A percentile compares a stretch with the other conserved stretches of the same genome.
phyloP scores from a whole-genome alignment of 2,888 invertebrate genomes.

The Drosophila setosimentum region DNA sequence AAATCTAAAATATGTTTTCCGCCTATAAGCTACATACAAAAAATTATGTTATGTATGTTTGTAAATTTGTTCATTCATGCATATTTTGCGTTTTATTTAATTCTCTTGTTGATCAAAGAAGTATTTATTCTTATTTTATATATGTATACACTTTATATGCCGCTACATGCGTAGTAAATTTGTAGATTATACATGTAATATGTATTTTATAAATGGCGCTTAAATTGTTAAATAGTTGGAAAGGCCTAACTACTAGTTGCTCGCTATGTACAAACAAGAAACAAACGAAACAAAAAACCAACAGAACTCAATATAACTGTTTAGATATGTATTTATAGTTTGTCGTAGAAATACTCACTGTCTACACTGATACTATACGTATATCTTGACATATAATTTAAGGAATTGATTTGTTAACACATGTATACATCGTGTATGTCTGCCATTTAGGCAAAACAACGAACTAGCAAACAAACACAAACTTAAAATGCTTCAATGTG shows the following conservation, averaged over 20 bases:
- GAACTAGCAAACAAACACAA: constrained; percentile 39
- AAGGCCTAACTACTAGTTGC: constrained; percentile 46
- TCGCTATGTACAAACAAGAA: constrained; percentile 49
- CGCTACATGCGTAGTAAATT: constrained; percentile 34
- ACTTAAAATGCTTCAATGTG: constrained; percentile 33
- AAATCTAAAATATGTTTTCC: constrained; percentile 46
- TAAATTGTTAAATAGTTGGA: constrained; percentile 68
- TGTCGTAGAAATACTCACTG: constrained; percentile 68
- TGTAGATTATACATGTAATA: constrained; percentile 42
- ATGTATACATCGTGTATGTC: constrained; percentile 20
- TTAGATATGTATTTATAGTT: constrained; percentile 40
- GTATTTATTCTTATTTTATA: constrained; percentile 70
- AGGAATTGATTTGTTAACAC: constrained; percentile 74
- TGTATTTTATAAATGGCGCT: constrained; percentile 66
- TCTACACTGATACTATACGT: constrained; percentile 57
- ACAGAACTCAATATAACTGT: constrained; percentile 40
- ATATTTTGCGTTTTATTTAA: constrained; percentile 40
- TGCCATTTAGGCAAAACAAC: constrained; percentile 32
- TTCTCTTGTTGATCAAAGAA: constrained; percentile 55
- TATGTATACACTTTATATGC: constrained; percentile 26
- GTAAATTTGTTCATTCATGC: constrained; percentile 22
- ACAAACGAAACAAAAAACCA: constrained; percentile 22
- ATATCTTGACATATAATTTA: constrained; percentile 71
- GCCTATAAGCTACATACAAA: constrained; percentile 33
- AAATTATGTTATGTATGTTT: constrained; percentile 24